These are phyloP conservation scores for Zoroaster sp. DNA, from an alignment of 53 echinoderm and acorn worm species.

Conservation along the genomic window DNA sequence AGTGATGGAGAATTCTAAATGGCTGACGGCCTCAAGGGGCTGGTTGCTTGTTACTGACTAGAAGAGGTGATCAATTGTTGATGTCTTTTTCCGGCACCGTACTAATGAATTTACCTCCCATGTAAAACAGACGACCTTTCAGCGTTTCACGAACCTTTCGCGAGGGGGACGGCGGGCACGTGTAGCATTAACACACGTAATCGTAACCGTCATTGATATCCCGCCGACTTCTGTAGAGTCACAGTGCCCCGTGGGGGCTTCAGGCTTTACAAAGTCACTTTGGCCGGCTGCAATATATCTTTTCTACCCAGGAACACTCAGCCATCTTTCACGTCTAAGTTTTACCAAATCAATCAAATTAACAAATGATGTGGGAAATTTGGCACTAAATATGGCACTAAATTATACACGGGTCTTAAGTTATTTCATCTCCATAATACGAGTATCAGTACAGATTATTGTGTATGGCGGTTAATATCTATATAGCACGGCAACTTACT, in stretches of 20 bases:
- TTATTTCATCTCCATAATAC: no score
- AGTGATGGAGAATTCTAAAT: slow-evolving; percentile 6
- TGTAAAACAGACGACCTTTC: not conserved
- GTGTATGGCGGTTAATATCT: no score
- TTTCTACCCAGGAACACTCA: not conserved
- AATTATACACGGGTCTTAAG: no score
- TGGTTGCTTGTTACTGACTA: slow-evolving; percentile 4
- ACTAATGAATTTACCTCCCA: slow-evolving; percentile 33
- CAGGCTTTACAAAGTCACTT: not conserved
- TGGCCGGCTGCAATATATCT: not conserved
- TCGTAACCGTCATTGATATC: not conserved
- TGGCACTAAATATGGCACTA: no score
- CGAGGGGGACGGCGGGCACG: not conserved
- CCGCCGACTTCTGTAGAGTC: not conserved
- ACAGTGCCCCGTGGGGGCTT: not conserved
- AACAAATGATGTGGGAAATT: no score
- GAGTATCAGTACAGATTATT: no score
- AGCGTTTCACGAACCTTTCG: slow-evolving; percentile 9
- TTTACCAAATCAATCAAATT: slow-evolving; percentile 9
- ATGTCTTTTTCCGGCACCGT: slow-evolving; percentile 37
- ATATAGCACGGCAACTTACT: no score
- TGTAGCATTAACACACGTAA: not conserved
- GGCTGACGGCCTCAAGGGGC: not conserved
- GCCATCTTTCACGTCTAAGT: not conserved
- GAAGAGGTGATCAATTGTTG: slow-evolving; percentile 31